Base-by-base conservation (phyloP, 2,797 vertebrate genomes). In the Helarctos malayanus region DNA sequence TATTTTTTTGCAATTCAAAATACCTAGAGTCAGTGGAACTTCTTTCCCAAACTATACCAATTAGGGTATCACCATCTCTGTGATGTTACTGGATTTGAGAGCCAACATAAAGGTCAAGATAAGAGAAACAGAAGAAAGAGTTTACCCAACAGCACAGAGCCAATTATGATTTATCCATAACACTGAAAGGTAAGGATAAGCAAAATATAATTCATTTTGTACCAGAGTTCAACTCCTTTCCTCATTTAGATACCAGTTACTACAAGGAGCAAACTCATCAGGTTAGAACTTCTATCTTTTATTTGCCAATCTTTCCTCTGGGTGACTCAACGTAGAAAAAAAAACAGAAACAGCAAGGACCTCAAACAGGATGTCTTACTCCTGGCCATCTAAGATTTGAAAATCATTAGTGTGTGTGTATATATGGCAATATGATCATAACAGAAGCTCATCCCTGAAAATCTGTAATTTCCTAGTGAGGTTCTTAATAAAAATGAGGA, bases 1-100 rank as follows among this genome's bases (percentile, higher is more conserved):
- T 0, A 5, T 87, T 91, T 86, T 91, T 96, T 83, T 87, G 23
- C 29, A 87, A 85, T 79, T 96, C 23, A 94, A 92, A 89, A 89
- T 78, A 54, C 92, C 47, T 76, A 54, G 7, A 89, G 54, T 95
- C 90, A 84, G 1, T 63, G 52, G 47, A 90, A 47, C 1, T 23
- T 95, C 81, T 52, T 68, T 85, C 65, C 41, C 13, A 88, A 94
- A 89, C 88, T 49, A 82, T 41, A 82, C 56, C 75, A 71, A 92
- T 69, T 79, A 89, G 61, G 75, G 52, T 59, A 81, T 41, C 15
- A 79, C 6, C 52, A 94, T 92, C 61, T 73, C 45, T 83, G 32
- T 35, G 19, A 69, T 57, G 4, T 89, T 49, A 81, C 25, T 75
- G 21, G n/a, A 82, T n/a, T 41, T 93, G 29, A 73, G 79, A 93